Percentiles rank a stretch among this genome's conserved stretches.
Evolutionary conservation across 2,797 vertebrate genomes (phyloP).

Genomic region (Prionace glauca): DNA sequence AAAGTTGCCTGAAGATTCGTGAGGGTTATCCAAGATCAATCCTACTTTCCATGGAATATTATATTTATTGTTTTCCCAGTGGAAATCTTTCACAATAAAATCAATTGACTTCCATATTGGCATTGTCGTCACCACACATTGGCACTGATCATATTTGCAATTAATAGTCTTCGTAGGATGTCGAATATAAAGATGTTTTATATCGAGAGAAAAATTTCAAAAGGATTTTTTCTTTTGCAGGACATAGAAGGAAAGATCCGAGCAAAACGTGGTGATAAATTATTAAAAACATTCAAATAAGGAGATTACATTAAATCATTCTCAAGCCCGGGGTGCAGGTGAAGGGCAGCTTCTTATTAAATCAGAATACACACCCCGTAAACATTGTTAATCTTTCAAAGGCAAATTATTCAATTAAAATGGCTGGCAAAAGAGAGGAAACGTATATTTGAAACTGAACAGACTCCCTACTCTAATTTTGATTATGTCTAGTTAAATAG

Average conservation of each 20-base stretch:
- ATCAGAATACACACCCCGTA: not conserved
- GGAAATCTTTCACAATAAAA: not conserved
- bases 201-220: not conserved
- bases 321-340: not conserved
- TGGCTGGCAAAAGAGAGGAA: not conserved
- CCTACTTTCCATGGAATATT: not conserved
- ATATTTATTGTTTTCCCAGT: not conserved
- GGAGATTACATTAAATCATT: not conserved
- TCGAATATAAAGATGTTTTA: not conserved
- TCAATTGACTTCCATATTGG: not conserved
- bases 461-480: not conserved
- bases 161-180: not conserved
- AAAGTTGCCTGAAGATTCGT: not conserved
- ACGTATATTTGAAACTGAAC: not conserved
- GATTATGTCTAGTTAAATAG: not conserved
- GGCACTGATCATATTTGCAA: not conserved
- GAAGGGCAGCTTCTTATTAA: not conserved
- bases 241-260: not conserved
- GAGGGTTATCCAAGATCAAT: not conserved
- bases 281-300: conserved; percentile 8
- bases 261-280: not conserved
- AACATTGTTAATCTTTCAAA: not conserved
- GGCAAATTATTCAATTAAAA: not conserved
- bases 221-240: not conserved
- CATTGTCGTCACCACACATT: not conserved